These are phyloP conservation scores for Trichomycterus rosablanca DNA, from an alignment of 2,113 vertebrate species.

Conservation along the genomic window DNA sequence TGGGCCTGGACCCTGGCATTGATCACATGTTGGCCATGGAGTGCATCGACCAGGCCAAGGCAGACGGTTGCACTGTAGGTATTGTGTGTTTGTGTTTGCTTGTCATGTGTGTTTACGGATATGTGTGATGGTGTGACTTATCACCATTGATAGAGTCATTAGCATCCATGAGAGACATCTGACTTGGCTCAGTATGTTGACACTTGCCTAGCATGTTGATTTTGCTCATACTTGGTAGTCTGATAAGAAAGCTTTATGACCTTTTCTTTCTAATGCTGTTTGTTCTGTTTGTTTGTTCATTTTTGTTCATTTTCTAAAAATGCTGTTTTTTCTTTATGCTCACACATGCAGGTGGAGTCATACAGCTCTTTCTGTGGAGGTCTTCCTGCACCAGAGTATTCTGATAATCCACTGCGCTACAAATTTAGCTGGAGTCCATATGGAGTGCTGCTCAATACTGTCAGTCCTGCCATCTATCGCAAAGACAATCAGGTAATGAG, in stretches of 20 bases:
- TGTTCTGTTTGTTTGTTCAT: no score
- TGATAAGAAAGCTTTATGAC: slow-evolving; percentile 11
- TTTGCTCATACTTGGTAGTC: slow-evolving; percentile 14
- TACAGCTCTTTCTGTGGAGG: slow-evolving; percentile 92
- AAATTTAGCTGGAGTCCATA: slow-evolving; percentile 98
- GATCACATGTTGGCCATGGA: slow-evolving; percentile 98
- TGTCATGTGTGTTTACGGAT: slow-evolving; percentile 20
- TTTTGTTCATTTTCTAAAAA: neutral
- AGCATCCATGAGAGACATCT: slow-evolving; percentile 29
- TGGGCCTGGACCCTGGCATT: slow-evolving; percentile 96
- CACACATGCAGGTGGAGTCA: slow-evolving; percentile 76
- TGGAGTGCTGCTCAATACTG: slow-evolving; percentile 84
- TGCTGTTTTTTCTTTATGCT: neutral
- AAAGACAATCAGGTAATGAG: slow-evolving; percentile 77
- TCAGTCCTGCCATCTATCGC: slow-evolving; percentile 81
- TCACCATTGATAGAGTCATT: slow-evolving; percentile 27
- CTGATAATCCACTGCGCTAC: slow-evolving; percentile 91
- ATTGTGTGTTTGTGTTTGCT: slow-evolving; percentile 37
- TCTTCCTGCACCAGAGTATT: slow-evolving; percentile 86
- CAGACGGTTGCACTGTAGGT: slow-evolving; percentile 86
- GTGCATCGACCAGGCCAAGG: slow-evolving; percentile 88
- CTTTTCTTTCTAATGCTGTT: no score
- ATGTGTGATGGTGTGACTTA: slow-evolving; percentile 33
- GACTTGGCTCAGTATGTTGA: slow-evolving; percentile 38
- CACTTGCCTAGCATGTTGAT: slow-evolving; percentile 27